These are phyloP conservation scores for Xanthia icteritia DNA, from an alignment of 2,888 invertebrate species.

Conservation along the genomic window DNA sequence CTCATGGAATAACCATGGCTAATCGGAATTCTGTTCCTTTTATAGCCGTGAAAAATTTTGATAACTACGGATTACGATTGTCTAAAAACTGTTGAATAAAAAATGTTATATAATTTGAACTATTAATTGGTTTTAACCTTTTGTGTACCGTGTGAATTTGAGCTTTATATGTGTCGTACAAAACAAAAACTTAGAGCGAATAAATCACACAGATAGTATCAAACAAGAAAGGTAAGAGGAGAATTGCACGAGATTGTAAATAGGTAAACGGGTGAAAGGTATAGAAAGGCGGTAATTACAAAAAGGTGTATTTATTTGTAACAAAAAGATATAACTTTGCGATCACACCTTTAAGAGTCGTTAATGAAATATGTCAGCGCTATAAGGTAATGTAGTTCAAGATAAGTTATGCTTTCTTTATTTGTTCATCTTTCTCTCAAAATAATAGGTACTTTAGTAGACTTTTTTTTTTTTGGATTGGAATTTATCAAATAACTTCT, in stretches of 20 bases:
- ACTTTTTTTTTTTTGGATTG: too few relatives aligned
- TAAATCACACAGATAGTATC: constrained; percentile 45
- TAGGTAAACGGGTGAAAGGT: constrained; percentile 73
- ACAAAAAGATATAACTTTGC: constrained; percentile 50
- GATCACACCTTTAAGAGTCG: constrained; percentile 36
- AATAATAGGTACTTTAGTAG: not conserved
- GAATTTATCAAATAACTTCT: too few relatives aligned
- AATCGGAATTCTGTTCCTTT: constrained; percentile 55
- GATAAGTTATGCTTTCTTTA: constrained; percentile 3
- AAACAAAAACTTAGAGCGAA: constrained; percentile 17
- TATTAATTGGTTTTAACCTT: constrained; percentile 50
- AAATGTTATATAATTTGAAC: constrained; percentile 37
- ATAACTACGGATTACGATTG: constrained; percentile 40
- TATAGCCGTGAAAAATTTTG: constrained; percentile 50
- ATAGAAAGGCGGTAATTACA: constrained; percentile 68
- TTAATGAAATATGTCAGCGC: constrained; percentile 47
- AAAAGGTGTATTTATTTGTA: constrained; percentile 50
- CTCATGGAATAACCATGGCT: constrained; percentile 40
- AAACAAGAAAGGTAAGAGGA: constrained; percentile 60
- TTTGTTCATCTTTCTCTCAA: constrained; percentile 25
- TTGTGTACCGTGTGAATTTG: constrained; percentile 39
- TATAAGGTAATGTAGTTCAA: constrained; percentile 22
- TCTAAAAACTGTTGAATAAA: constrained; percentile 50
- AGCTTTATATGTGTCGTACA: constrained; percentile 21
- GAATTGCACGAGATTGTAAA: constrained; percentile 47